A percentile compares a stretch with the other conserved stretches of the same genome.
phyloP scores from a whole-genome alignment of 2,888 invertebrate species.

The Euzetes globulus region DNA sequence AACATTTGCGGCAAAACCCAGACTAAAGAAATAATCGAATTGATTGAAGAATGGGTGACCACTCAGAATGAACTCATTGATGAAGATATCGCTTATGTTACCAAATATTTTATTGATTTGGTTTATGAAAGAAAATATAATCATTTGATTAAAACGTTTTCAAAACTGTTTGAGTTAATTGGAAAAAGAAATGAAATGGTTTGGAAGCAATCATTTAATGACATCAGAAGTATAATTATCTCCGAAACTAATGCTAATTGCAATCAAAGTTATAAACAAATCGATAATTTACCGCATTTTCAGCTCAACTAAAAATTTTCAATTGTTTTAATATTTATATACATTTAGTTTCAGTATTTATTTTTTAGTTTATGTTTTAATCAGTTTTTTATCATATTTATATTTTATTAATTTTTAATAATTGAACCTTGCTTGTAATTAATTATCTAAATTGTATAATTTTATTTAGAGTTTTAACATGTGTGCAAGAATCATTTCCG shows the following conservation, averaged over 20 bases:
- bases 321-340: background rate
- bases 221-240: background rate
- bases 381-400: too few species aligned
- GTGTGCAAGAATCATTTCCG: too few species aligned
- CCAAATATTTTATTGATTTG: conserved; percentile 8
- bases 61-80: conserved; percentile 4
- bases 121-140: conserved; percentile 8
- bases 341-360: background rate
- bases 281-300: too few species aligned
- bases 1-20: conserved; percentile 21
- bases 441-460: too few species aligned
- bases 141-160: background rate
- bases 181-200: background rate
- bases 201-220: background rate
- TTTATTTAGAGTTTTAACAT: too few species aligned
- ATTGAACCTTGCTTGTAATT: too few species aligned
- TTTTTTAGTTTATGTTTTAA: background rate
- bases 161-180: background rate
- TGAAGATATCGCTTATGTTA: conserved; percentile 20
- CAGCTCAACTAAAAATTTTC: background rate
- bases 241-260: background rate
- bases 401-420: too few species aligned
- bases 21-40: background rate
- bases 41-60: conserved; percentile 23
- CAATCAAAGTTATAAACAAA: too few species aligned